A percentile compares a stretch with the other conserved stretches of the same genome.
These are phyloP conservation scores for Coluber constrictor DNA, from an alignment of 2,797 vertebrate species.

Conservation along the genomic window DNA sequence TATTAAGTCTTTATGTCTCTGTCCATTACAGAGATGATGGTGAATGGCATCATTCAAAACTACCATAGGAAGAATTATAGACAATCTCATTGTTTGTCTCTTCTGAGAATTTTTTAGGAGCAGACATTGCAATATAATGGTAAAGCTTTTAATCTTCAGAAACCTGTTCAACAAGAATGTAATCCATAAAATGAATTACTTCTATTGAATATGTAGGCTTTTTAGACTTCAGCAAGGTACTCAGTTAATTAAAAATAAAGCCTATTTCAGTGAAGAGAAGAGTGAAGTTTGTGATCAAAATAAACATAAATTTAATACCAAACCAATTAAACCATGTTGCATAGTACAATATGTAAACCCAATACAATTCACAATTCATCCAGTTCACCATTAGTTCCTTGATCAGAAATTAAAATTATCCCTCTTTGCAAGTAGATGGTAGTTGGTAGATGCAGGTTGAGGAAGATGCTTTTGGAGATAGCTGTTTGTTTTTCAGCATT, in stretches of 20 bases:
- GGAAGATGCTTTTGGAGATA: not conserved
- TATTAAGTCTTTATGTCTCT: not conserved
- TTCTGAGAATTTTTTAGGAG: conserved; percentile 49
- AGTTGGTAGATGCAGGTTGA: not conserved
- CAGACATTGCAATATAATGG: conserved; percentile 63
- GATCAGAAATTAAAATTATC: not conserved
- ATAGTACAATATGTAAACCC: not conserved
- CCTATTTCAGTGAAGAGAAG: not conserved
- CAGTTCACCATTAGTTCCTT: not conserved
- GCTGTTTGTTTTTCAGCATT: not conserved
- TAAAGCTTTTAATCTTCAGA: conserved; percentile 62
- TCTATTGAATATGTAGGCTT: not conserved
- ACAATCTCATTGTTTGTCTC: conserved; percentile 44
- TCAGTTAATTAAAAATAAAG: not conserved
- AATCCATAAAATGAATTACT: not conserved
- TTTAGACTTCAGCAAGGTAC: not conserved
- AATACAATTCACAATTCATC: not conserved
- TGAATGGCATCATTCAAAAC: conserved; percentile 10
- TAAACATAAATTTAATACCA: conserved; percentile 1
- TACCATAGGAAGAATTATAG: conserved; percentile 9
- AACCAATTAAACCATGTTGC: not conserved
- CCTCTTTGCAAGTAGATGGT: not conserved
- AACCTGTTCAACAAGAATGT: conserved; percentile 68
- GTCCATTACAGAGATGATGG: conserved; percentile 23
- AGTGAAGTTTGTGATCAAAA: not conserved